These are phyloP conservation scores for Crocallis elinguaria DNA, from an alignment of 2,888 invertebrate species.

Conservation along the genomic window DNA sequence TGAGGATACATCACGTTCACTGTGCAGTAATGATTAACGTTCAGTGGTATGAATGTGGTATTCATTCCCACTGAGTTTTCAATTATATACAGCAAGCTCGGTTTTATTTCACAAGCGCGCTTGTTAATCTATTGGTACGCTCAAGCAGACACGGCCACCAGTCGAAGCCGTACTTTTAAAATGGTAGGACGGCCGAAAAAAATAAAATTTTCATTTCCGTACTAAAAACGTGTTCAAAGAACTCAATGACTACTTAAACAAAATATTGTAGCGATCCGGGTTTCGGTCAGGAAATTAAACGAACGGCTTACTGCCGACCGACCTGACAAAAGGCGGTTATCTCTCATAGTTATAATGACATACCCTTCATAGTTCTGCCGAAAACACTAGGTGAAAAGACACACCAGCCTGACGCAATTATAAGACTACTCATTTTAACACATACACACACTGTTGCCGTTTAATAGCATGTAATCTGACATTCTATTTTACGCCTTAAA, in stretches of 20 bases:
- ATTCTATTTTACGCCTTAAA: conserved; percentile 65
- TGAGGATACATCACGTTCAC: too few relatives aligned
- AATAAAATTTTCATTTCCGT: conserved; percentile 69
- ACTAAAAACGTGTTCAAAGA: conserved; percentile 75
- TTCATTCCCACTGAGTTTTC: not conserved
- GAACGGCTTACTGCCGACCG: conserved; percentile 70
- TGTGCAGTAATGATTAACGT: too few relatives aligned
- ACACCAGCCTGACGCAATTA: conserved; percentile 65
- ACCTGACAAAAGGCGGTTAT: conserved; percentile 71
- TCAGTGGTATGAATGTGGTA: not conserved
- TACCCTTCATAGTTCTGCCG: conserved; percentile 58
- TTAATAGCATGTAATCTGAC: conserved; percentile 56
- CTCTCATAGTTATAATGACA: conserved; percentile 73
- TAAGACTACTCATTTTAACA: conserved; percentile 64
- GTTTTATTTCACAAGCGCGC: not conserved
- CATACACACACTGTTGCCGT: conserved; percentile 59
- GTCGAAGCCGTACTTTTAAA: not conserved
- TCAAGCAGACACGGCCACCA: not conserved
- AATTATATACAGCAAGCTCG: not conserved
- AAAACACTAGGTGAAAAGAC: conserved; percentile 67
- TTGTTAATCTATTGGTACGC: not conserved
- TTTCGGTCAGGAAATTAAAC: conserved; percentile 81
- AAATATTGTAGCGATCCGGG: conserved; percentile 75
- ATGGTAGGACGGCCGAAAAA: conserved; percentile 41
- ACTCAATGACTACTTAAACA: conserved; percentile 81